Evolutionary conservation across 1,140 invertebrate genomes (phyloP).

Genomic region (Hyposmocoma kahamanoa): DNA sequence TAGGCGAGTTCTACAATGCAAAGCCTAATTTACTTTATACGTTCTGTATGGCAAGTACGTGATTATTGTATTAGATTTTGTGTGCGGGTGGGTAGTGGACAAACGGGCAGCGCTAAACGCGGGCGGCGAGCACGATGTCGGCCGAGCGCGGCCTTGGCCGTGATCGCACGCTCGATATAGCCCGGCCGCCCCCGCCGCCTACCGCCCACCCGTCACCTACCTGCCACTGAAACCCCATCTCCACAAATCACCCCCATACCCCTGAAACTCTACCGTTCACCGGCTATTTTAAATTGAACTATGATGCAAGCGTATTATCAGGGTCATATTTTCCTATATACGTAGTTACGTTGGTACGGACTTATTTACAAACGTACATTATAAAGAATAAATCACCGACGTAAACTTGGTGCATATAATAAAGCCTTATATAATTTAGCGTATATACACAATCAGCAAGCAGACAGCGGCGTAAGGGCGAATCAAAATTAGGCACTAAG

Average conservation of each 20-base stretch:
- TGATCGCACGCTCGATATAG: conserved; percentile 69
- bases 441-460: conserved; percentile 53
- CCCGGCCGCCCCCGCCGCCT: conserved; percentile 28
- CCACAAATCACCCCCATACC: not conserved
- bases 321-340: too few relatives aligned
- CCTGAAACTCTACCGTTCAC: not conserved
- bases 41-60: too few relatives aligned
- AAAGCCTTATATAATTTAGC: too few relatives aligned
- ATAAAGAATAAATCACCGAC: too few relatives aligned
- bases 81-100: conserved; percentile 11
- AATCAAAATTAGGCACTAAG: conserved; percentile 64
- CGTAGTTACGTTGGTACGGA: too few relatives aligned
- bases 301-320: not conserved
- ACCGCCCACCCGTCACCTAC: conserved; percentile 21
- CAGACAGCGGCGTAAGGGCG: conserved; percentile 58
- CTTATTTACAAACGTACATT: too few relatives aligned
- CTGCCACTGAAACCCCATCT: conserved; percentile 9
- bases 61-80: too few relatives aligned
- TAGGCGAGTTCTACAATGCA: too few relatives aligned
- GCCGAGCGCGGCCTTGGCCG: conserved; percentile 56
- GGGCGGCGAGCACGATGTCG: conserved; percentile 32
- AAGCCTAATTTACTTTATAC: too few relatives aligned
- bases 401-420: too few relatives aligned
- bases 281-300: not conserved
- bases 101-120: conserved; percentile 18